Evolutionary conservation across 2,113 vertebrate species (phyloP).

Genomic region (Rafetus swinhoei): DNA sequence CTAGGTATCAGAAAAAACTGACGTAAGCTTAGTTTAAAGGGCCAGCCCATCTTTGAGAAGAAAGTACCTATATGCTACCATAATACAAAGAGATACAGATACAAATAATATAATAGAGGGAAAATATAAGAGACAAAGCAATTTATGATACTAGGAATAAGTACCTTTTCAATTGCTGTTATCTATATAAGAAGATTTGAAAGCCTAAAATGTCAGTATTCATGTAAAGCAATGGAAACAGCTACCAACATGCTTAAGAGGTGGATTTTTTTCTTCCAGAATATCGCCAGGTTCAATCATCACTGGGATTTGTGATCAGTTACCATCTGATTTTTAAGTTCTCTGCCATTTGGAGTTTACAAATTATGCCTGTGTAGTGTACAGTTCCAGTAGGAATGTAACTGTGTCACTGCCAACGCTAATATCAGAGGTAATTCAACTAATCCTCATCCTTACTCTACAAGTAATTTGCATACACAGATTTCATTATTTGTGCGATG

Average conservation of each 20-base stretch:
- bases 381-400: background rate
- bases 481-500: background rate
- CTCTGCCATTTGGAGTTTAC: background rate
- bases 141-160: background rate
- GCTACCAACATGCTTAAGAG: background rate
- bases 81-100: background rate
- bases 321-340: background rate
- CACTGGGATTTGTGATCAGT: background rate
- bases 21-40: background rate
- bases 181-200: background rate
- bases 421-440: background rate
- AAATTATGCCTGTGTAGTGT: background rate
- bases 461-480: background rate
- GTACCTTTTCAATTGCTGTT: background rate
- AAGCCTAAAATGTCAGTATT: background rate
- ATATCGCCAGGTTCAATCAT: background rate
- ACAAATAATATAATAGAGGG: background rate
- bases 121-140: background rate
- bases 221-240: background rate
- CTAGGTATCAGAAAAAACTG: background rate
- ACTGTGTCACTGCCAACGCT: background rate
- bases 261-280: background rate
- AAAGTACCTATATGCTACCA: background rate
- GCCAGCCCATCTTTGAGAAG: background rate
- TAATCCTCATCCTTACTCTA: background rate